Evolutionary conservation across 1,140 invertebrate species (phyloP), one percentile per base, ranked within the genome.

Genomic region (Drosophila pectinifera): DNA sequence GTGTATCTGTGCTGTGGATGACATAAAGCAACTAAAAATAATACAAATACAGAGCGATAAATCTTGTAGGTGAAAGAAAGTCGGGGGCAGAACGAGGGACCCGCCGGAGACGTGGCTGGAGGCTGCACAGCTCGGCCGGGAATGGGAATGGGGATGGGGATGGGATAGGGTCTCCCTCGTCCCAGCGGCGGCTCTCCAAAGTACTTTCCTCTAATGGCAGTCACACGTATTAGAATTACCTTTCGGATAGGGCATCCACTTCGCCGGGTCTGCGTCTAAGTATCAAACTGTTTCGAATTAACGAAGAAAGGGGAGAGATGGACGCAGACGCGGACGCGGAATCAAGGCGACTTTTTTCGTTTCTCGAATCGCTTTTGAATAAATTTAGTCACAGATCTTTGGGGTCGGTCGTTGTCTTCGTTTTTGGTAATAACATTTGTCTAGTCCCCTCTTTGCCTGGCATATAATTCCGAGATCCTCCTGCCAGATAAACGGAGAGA

Each of bases 21-120:
- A 89, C 84, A 89, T 84, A 78, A 85, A 78, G 76, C 75, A 78
- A 86, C 80, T 85, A 91, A 91, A 91, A 92, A 92, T 88, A 90
- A 91, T 91, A 86, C 82, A 86, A 91, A 91, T 92, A 82, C 80
- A 84, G 70, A 72, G 90, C 76, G 62, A 91, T 90, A 91, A 92
- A 91, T 92, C 84, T 83, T 86, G 81, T 82, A 86, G 86, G 90
- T 91, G 82, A 91, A 91, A 91, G 85, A 86, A 80, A 86, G 79
- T 59, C 69, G 55, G 16, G 20, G 36, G 36, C 43, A 28, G 39
- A 22, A 38, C 56, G 55, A 75, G 20, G 64, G 42, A 20, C 14
- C 26, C 16, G 48, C 16, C 48, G 61, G 59, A 69, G 54, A 69
- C 41, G 16, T 69, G 59, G 55, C 39, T 46, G 49, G 79, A 22